Evolutionary conservation across 2,113 vertebrate genomes (phyloP).

Genomic region (Dicrurus megarhynchus): DNA sequence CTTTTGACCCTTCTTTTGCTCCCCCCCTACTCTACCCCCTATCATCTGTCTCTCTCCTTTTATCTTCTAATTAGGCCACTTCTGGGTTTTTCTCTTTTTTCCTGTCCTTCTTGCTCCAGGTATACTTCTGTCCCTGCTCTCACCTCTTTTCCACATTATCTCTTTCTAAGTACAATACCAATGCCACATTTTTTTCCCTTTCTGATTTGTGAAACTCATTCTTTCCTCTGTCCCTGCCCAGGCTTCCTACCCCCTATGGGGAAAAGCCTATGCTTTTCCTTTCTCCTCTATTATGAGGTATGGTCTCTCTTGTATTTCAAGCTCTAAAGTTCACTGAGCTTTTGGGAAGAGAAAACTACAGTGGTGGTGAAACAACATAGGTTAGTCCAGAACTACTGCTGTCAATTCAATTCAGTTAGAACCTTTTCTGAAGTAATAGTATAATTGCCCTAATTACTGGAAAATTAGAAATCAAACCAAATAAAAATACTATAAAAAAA

Average conservation of each 20-base stretch:
- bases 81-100: slow-evolving; percentile 59
- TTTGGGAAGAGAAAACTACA: slow-evolving; percentile 65
- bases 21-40: neutral
- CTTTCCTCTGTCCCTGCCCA: slow-evolving; percentile 76
- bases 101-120: slow-evolving; percentile 66
- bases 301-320: slow-evolving; percentile 73
- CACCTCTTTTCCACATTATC: slow-evolving; percentile 65
- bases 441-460: slow-evolving; percentile 16
- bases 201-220: slow-evolving; percentile 76
- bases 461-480: neutral
- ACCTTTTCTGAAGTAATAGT: neutral
- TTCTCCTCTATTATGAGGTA: slow-evolving; percentile 73
- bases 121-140: slow-evolving; percentile 64
- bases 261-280: slow-evolving; percentile 71
- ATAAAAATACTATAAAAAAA: neutral
- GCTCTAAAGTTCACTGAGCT: slow-evolving; percentile 72
- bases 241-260: slow-evolving; percentile 73
- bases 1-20: slow-evolving; percentile 49
- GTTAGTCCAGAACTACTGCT: slow-evolving; percentile 60
- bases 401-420: slow-evolving; percentile 35
- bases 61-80: slow-evolving; percentile 72
- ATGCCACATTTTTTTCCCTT: slow-evolving; percentile 40
- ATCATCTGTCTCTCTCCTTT: slow-evolving; percentile 28
- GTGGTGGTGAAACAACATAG: slow-evolving; percentile 68
- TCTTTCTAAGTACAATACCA: slow-evolving; percentile 74